Evolutionary conservation across 1,140 invertebrate genomes (phyloP).

Genomic region (Scaptodrosophila lebanonensis): DNA sequence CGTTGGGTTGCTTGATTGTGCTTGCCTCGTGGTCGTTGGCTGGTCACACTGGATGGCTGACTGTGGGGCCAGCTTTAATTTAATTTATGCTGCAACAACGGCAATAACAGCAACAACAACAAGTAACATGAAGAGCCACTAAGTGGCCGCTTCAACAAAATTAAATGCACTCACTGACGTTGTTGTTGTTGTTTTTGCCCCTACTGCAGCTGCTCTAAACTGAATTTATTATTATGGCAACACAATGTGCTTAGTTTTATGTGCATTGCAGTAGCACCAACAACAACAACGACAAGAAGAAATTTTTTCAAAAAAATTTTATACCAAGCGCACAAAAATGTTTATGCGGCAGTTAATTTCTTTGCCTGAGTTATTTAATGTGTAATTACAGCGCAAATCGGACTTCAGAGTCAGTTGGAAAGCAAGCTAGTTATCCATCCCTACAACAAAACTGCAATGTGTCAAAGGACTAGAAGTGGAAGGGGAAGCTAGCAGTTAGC

Average conservation of each 20-base stretch:
- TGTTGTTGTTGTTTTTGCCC: slow-evolving; percentile 31
- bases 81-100: slow-evolving; percentile 55
- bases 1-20: slow-evolving; percentile 1
- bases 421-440: too few species aligned
- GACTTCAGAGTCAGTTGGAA: too few species aligned
- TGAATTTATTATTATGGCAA: slow-evolving; percentile 65
- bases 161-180: slow-evolving; percentile 59
- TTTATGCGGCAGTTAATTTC: slow-evolving; percentile 43
- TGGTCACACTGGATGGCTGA: slow-evolving; percentile 40
- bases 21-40: not conserved
- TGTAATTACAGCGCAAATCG: slow-evolving; percentile 64
- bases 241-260: slow-evolving; percentile 70
- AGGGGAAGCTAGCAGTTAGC: slow-evolving; percentile 17
- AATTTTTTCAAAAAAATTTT: too few species aligned
- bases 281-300: too few species aligned
- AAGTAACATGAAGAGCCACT: slow-evolving; percentile 46
- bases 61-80: slow-evolving; percentile 59
- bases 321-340: slow-evolving; percentile 53
- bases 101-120: slow-evolving; percentile 1
- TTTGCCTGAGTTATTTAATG: slow-evolving; percentile 60
- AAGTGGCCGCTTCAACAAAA: slow-evolving; percentile 70
- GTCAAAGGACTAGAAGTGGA: too few species aligned
- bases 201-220: slow-evolving; percentile 25
- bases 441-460: too few species aligned
- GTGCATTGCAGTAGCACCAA: not conserved